Conservation (phyloP, 2,113 vertebrate genomes). For the Neotragus moschatus region DNA sequence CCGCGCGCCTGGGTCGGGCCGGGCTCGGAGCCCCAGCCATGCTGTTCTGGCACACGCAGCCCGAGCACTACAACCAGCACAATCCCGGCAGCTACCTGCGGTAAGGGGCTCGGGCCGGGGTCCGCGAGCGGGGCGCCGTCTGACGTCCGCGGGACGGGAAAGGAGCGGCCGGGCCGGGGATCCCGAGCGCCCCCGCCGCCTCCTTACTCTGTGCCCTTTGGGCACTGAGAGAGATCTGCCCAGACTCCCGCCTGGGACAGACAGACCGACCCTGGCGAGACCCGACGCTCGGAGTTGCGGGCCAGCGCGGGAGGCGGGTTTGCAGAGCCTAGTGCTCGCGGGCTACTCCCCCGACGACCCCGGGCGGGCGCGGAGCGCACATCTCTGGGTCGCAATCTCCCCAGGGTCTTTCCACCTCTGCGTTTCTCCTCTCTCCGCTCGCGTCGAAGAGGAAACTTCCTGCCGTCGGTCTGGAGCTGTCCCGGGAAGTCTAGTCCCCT, state of each 20-base stretch:
- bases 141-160: neutral
- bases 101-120: slow-evolving; percentile 77
- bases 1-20: neutral
- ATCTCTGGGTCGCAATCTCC: neutral
- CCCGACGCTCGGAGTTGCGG: neutral
- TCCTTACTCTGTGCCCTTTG: accelerated
- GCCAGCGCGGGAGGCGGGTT: neutral
- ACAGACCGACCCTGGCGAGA: neutral
- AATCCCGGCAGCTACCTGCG: slow-evolving; percentile 86
- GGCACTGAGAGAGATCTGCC: neutral
- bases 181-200: neutral
- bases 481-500: neutral
- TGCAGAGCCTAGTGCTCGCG: neutral
- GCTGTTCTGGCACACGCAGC: slow-evolving; percentile 94
- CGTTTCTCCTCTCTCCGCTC: neutral
- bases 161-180: neutral
- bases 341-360: neutral
- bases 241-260: neutral
- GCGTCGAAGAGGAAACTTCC: neutral
- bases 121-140: neutral
- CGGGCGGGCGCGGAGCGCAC: neutral
- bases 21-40: slow-evolving; percentile 74
- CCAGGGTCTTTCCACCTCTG: accelerated
- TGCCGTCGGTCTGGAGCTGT: neutral
- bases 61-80: slow-evolving; percentile 92